phyloP scores from a whole-genome alignment of 2,888 invertebrate species.

The Leptinotarsa juncta region DNA sequence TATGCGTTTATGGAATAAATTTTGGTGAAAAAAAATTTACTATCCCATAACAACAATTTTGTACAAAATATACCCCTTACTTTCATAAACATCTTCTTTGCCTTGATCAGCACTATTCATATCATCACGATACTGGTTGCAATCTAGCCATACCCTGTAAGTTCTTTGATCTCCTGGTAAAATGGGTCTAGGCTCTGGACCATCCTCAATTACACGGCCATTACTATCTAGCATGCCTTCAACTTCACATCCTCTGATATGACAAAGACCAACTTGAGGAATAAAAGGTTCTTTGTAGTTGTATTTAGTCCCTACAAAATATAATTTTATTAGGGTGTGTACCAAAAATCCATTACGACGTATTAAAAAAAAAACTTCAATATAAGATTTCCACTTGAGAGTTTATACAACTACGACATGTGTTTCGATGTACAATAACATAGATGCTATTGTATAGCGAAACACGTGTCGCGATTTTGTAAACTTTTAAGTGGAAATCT shows the following conservation, averaged over 20 bases:
- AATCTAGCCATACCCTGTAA: constrained; percentile 94
- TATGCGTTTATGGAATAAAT: too few species aligned
- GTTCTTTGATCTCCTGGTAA: constrained; percentile 91
- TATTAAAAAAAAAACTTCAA: too few species aligned
- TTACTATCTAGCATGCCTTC: constrained; percentile 97
- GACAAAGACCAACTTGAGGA: constrained; percentile 90
- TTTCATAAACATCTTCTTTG: constrained; percentile 74
- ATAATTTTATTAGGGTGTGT: background rate
- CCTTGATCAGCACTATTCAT: constrained; percentile 87
- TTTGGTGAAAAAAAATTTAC: too few species aligned
- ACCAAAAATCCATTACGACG: too few species aligned
- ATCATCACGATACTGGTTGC: constrained; percentile 95
- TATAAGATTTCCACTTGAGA: too few species aligned
- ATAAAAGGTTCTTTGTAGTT: constrained; percentile 87
- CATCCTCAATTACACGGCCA: constrained; percentile 96
- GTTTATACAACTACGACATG: too few species aligned
- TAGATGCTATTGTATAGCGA: too few species aligned
- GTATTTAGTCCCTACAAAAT: constrained; percentile 78
- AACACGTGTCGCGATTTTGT: too few species aligned
- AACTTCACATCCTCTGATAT: constrained; percentile 97
- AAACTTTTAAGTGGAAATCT: too few species aligned
- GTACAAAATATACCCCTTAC: constrained; percentile 5
- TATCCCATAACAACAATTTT: too few species aligned
- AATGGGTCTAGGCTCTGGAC: constrained; percentile 88
- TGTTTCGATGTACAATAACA: too few species aligned